Conservation (phyloP, 2,797 vertebrate genomes). For the Aythya fuligula region DNA sequence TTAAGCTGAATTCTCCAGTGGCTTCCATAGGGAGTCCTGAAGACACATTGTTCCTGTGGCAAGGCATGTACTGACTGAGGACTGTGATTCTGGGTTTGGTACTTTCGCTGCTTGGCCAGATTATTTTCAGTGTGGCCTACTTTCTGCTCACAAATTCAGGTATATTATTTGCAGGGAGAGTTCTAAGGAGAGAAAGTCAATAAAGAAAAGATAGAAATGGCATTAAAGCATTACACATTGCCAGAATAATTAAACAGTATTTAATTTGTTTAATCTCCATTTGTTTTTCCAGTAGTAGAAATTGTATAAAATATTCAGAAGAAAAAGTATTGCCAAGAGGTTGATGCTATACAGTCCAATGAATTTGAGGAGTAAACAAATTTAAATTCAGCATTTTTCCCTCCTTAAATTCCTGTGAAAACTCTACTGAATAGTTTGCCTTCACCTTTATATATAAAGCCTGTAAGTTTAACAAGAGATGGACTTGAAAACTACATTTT, state of each 20-base stretch:
- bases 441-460: background rate
- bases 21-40: background rate
- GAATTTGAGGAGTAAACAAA: background rate
- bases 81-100: background rate
- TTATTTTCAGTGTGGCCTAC: background rate
- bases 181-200: background rate
- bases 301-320: conserved; percentile 2
- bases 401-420: background rate
- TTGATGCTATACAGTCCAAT: background rate
- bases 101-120: background rate
- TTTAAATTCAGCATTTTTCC: background rate
- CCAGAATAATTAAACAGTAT: background rate
- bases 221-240: background rate
- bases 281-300: background rate
- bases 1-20: background rate
- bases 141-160: background rate
- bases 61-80: background rate
- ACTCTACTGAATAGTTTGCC: background rate
- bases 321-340: background rate
- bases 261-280: background rate
- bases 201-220: conserved; percentile 3
- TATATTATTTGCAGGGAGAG: background rate
- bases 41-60: background rate
- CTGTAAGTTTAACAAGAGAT: background rate
- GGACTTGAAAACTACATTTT: background rate